Percentiles rank a stretch among this genome's conserved stretches.
Conservation (phyloP, 2,113 vertebrate species). For the Lycaon pictus region DNA sequence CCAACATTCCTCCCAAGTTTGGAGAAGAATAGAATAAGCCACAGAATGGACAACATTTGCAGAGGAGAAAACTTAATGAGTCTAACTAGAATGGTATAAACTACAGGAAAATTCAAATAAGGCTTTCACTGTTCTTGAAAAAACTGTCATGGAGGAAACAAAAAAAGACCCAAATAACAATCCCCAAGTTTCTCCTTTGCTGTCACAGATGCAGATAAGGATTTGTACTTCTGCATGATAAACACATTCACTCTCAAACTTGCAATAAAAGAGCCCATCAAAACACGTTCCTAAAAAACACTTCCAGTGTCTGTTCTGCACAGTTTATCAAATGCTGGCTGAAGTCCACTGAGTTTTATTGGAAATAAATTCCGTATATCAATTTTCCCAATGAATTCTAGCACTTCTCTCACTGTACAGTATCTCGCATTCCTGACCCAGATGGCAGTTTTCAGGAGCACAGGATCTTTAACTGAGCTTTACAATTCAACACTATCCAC, state of each 20-base stretch:
- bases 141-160: background rate
- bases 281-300: background rate
- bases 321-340: background rate
- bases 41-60: background rate
- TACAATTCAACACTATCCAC: background rate
- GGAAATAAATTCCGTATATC: background rate
- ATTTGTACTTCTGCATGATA: background rate
- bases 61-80: background rate
- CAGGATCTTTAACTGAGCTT: background rate
- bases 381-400: background rate
- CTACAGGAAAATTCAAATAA: background rate
- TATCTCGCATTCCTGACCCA: background rate
- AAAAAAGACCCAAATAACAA: background rate
- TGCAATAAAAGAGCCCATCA: background rate
- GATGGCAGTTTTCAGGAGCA: background rate
- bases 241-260: background rate
- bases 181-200: background rate
- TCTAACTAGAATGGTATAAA: background rate
- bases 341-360: background rate
- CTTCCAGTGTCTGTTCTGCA: background rate
- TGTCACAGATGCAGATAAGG: background rate
- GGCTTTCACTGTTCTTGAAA: background rate
- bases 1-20: background rate
- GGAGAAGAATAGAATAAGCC: too few relatives aligned
- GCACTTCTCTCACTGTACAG: background rate